phyloP scores from a whole-genome alignment of 2,113 vertebrate species.

The Sarotherodon lohbergeri region DNA sequence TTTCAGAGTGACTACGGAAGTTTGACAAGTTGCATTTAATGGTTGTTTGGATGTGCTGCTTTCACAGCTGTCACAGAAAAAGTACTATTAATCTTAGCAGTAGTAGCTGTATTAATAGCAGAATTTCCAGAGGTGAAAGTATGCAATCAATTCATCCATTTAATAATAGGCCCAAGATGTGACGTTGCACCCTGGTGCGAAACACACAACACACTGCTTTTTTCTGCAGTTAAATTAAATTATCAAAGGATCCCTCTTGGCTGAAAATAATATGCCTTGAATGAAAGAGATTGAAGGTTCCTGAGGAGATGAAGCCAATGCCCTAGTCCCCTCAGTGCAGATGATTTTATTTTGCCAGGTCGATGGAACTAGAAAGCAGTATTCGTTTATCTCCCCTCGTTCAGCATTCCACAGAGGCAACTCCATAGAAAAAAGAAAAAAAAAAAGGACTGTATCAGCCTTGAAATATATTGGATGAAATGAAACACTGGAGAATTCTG shows the following conservation, averaged over 20 bases:
- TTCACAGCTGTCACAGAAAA: not conserved
- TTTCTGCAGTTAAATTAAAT: constrained; percentile 10
- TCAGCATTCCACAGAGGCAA: constrained; percentile 48
- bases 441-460: constrained; percentile 45
- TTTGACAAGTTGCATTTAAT: not conserved
- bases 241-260: constrained; percentile 12
- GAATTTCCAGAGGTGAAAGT: not conserved
- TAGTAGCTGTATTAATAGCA: not conserved
- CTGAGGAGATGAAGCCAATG: constrained; percentile 8
- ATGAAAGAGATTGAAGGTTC: constrained; percentile 3
- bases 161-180: constrained; percentile 22
- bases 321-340: constrained; percentile 15
- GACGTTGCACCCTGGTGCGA: not conserved
- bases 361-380: constrained; percentile 20
- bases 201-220: not conserved
- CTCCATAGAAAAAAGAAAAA: constrained; percentile 41
- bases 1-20: not conserved
- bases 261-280: constrained; percentile 5
- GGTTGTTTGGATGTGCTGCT: not conserved
- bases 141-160: constrained; percentile 29
- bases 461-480: constrained; percentile 66
- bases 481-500: constrained; percentile 52
- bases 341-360: constrained; percentile 57
- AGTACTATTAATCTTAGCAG: not conserved
- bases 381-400: constrained; percentile 32